Conservation (phyloP, 2,797 vertebrate genomes). For the Telmatherina bonti region DNA sequence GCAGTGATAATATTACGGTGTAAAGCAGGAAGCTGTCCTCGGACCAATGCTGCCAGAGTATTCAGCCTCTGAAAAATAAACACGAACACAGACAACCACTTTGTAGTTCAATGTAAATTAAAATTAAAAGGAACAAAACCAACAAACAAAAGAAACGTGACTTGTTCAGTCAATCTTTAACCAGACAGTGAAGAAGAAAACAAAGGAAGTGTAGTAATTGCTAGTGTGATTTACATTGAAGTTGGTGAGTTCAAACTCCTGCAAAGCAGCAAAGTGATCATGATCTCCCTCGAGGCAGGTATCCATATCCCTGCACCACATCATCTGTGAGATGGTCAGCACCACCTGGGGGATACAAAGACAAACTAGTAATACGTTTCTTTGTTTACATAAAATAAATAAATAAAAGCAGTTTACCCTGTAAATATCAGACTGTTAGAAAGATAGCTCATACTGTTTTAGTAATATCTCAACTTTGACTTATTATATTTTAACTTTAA, state of each 20-base stretch:
- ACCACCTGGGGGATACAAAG: conserved; percentile 82
- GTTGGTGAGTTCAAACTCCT: conserved; percentile 86
- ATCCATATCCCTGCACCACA: conserved; percentile 90
- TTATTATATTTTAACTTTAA: too few relatives aligned
- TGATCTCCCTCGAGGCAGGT: conserved; percentile 82
- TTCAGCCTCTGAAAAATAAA: conserved; percentile 85
- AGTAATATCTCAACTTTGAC: too few relatives aligned
- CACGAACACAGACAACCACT: not conserved
- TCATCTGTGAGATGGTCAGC: conserved; percentile 90
- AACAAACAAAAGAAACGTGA: not conserved
- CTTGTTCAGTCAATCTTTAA: not conserved
- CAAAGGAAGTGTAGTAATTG: not conserved
- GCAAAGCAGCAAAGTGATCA: conserved; percentile 79
- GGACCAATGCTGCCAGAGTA: conserved; percentile 86
- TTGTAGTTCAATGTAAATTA: not conserved
- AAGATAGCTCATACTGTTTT: too few relatives aligned
- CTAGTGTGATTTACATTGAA: conserved; percentile 79
- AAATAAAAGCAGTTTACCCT: too few relatives aligned
- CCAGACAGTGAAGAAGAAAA: not conserved
- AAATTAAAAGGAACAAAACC: not conserved
- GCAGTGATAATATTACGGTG: conserved; percentile 91
- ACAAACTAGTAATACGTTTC: conserved; percentile 4
- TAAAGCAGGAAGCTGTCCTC: conserved; percentile 85
- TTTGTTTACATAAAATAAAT: too few relatives aligned
- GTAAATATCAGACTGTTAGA: too few relatives aligned